Percentiles rank a stretch among this genome's conserved stretches.
These are phyloP conservation scores for Peucedramus taeniatus DNA, from an alignment of 2,113 vertebrate species.

Conservation along the genomic window DNA sequence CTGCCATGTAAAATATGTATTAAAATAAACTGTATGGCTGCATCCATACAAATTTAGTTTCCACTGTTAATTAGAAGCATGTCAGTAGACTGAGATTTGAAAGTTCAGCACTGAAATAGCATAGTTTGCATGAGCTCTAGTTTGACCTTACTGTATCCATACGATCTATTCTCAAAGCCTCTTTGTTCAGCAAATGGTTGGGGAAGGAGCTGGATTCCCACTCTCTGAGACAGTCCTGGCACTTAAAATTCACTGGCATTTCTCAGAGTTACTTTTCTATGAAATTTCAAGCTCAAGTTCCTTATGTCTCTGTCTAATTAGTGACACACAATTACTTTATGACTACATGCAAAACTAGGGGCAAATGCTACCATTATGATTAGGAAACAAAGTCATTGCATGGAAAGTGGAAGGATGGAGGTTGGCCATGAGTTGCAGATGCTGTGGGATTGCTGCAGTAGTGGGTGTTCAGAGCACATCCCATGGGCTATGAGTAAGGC, in stretches of 20 bases:
- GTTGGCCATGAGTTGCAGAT: neutral
- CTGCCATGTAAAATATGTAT: neutral
- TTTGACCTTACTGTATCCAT: neutral
- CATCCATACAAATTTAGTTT: neutral
- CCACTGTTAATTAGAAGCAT: neutral
- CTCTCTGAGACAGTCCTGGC: neutral
- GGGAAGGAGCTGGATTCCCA: neutral
- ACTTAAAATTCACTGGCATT: neutral
- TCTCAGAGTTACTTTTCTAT: neutral
- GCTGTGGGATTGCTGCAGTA: neutral
- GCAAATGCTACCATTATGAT: neutral
- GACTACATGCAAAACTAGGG: neutral
- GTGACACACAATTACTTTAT: accelerated
- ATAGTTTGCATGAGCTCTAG: neutral
- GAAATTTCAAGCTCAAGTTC: neutral
- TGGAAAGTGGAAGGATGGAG: neutral
- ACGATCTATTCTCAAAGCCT: neutral
- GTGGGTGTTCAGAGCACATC: neutral
- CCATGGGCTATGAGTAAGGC: neutral
- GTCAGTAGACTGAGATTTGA: neutral
- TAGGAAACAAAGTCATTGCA: neutral
- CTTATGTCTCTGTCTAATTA: neutral
- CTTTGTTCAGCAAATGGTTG: neutral
- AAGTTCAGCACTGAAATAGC: neutral
- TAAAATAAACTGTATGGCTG: neutral